Evolutionary conservation across 2,113 vertebrate species (phyloP), one percentile per base, ranked within the genome.

Genomic region (Calidris pygmaea): DNA sequence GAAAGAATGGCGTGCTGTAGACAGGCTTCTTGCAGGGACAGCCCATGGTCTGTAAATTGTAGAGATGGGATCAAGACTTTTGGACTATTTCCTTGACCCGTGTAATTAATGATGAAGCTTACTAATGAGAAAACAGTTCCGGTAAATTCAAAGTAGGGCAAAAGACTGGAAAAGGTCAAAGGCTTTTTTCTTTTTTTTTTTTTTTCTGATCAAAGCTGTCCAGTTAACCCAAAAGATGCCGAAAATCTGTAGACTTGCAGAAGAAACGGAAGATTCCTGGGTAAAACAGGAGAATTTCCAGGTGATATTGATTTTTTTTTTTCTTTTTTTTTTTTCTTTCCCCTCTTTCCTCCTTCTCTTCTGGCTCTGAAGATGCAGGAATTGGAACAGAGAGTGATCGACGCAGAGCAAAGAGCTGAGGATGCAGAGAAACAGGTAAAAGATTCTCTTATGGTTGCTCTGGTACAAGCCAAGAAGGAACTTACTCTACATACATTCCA

Each of bases 381-480:
- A 95, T 87, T 99, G 98, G 99, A 99, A 84, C 99, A 99, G 93
- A 98, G 98, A 96, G 98, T 99, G 95, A 96, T 97, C 13, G 98
- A 99, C 95, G 98, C 99, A 10, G 99, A 99, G 94, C 98, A 98
- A 97, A 98, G 99, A 94, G 99, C 99, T 15, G 99, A 99, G 65
- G 98, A 97, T 8, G 99, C 99, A 1, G 99, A 99, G 95, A 99
- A 99, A 97, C 99, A 99, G 99, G 99, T 99, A 98, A 97, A 63
- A 75, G 7, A 50, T 68, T 89, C 11, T 90, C 52, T 76, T 55
- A 37, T 48, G 9, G 17, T 81, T 63, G 23, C 35, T 92, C 35
- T 68, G 41, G 56, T 82, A 80, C n/a, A 80, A 92, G 56, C 45
- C 68, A 50, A 74, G 37, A 56, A 93, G 75, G 41, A 87, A 43